Base-by-base conservation (phyloP, 2,113 vertebrate species). In the Cryptoleucopteryx plumbea region DNA sequence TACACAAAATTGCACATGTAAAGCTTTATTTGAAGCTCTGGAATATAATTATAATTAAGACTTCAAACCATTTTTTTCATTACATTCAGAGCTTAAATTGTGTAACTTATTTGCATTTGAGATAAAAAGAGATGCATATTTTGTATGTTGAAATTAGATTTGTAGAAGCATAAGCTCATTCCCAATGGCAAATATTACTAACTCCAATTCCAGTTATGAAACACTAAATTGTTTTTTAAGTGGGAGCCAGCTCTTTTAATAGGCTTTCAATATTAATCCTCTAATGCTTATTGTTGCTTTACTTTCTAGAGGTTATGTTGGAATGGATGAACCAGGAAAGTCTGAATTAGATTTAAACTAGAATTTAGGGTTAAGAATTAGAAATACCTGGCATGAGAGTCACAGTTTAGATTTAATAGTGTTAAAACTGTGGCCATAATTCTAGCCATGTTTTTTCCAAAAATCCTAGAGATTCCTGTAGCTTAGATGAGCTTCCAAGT, bases 151-250 rank as follows among this genome's bases (percentile, higher is more conserved):
- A 47, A 95, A 94, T 94, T 91, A 88, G 66, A 94, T 93, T 86
- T 92, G 70, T 75, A 84, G 81, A 93, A 91, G 26, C 40, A 91
- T 66, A 87, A 43, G 10, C 74, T 93, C 40, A 78, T 94, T 94
- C 92, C 78, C 86, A 92, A 31, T 86, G 82, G 62, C 62, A 93
- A 96, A 86, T 91, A 92, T 84, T 82, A 56, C 86, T 87, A 86
- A 93, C 81, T 97, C 45, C 34, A 89, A 83, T 94, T 81, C 55
- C 66, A 77, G 50, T 91, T 91, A 95, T 81, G 81, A 95, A 96
- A 89, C 58, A 62, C 32, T 93, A 91, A 90, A 93, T 92, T 89
- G 78, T 90, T 95, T 96, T 93, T 88, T 90, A 96, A 92, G 86
- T 90, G 68, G 59, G 40, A 94, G 58, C 22, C 45, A 79, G 40